A percentile compares a stretch with the other conserved stretches of the same genome.
Evolutionary conservation across 2,797 vertebrate species (phyloP).

Genomic region (Paedocypris micromegethes): DNA sequence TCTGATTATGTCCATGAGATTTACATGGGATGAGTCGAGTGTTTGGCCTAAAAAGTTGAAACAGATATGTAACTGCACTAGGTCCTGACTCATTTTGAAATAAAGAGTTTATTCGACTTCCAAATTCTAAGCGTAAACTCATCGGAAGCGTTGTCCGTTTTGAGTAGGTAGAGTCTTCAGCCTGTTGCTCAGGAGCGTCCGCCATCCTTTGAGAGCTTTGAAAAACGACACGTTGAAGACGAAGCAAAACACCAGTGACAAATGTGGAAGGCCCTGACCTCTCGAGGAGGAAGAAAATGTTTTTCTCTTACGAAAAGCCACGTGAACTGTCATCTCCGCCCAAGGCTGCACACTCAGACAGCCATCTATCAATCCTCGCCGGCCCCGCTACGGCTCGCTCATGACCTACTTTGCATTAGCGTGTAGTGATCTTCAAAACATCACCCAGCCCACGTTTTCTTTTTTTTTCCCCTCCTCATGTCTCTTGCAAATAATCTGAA

Average conservation of each 20-base stretch:
- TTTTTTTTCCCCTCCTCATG: conserved; percentile 3
- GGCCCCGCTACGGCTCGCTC: conserved; percentile 7
- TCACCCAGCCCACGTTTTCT: conserved; percentile 3
- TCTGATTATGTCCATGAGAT: no score
- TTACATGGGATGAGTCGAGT: no score
- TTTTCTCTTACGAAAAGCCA: conserved; percentile 17
- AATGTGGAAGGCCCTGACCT: background rate
- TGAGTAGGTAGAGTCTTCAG: background rate
- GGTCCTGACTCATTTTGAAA: no score
- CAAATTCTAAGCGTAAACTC: no score
- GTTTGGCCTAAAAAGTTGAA: no score
- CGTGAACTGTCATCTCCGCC: conserved; percentile 7
- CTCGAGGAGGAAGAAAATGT: conserved; percentile 2
- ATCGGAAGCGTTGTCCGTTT: no score
- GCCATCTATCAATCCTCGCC: conserved; percentile 28
- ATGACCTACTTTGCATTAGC: conserved; percentile 35
- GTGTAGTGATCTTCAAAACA: conserved; percentile 9
- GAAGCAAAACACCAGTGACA: conserved; percentile 1
- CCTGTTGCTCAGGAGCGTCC: background rate
- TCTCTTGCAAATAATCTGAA: conserved; percentile 1
- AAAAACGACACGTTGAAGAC: background rate
- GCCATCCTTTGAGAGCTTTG: background rate
- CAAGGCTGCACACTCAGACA: background rate
- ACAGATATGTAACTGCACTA: no score
- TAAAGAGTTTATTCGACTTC: no score